phyloP scores from a whole-genome alignment of 2,888 invertebrate genomes.

The Ariolimax columbianus region DNA sequence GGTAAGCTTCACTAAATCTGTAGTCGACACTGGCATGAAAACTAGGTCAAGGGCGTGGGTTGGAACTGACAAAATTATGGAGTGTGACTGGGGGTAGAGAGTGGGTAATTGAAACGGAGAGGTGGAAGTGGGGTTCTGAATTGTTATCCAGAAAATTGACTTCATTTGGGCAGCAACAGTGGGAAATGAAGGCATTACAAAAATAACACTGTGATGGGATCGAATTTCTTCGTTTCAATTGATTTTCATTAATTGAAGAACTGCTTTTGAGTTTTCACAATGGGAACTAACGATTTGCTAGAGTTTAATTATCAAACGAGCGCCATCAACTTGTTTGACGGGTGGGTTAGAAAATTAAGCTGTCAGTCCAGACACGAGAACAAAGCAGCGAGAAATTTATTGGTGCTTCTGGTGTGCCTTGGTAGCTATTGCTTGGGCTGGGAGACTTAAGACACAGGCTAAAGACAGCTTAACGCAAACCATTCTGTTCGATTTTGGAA shows the following conservation, averaged over 20 bases:
- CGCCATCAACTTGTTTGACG: not conserved
- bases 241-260: conserved; percentile 18
- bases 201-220: not conserved
- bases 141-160: not conserved
- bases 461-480: no score
- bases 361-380: not conserved
- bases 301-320: not conserved
- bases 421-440: no score
- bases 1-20: not conserved
- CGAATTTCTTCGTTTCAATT: not conserved
- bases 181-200: not conserved
- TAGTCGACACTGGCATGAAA: not conserved
- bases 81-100: not conserved
- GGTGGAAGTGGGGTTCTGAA: not conserved
- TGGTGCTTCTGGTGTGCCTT: not conserved
- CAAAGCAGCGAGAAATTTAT: not conserved
- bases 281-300: not conserved
- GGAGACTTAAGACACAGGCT: no score
- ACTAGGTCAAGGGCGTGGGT: conserved; percentile 5
- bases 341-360: not conserved
- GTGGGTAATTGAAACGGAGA: not conserved
- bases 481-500: no score
- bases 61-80: not conserved
- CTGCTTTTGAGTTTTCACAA: not conserved
- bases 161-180: not conserved